Base-by-base conservation (phyloP, 2,113 vertebrate genomes). In the Heterochromis multidens region DNA sequence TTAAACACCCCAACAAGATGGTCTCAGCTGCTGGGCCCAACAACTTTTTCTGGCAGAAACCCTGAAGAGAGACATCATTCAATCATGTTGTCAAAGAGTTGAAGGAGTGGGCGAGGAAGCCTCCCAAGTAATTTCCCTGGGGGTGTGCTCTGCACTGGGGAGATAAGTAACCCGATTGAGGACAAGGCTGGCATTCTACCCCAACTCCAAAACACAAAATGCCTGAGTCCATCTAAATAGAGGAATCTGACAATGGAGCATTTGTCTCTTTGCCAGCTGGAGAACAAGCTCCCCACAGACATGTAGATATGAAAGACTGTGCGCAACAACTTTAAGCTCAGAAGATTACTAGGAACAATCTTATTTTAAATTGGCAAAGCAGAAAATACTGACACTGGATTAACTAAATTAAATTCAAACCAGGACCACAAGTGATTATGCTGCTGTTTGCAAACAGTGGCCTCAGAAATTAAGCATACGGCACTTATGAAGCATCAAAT, bases 111-210 rank as follows among this genome's bases (percentile, higher is more conserved):
- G 60, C 10, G 31, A 82, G 46, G 62, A 54, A 77, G 70, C 61
- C 80, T 33, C 83, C 76, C 27, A 77, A 85, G 84, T 89, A 23
- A 91, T 93, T 92, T 87, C 92, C 88, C 91, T 56, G 63, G 82
- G 90, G 93, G 80, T 49, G 56, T 80, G 57, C 61, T 88, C 88
- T 89, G 91, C 84, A 81, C 79, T 49, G 25, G 63, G 65, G 84
- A 92, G 91, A 94, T 89, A 92, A 93, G 89, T 89, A 93, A 93
- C 90, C 63, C 59, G 7, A 43, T 81, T 70, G 77, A 86, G 90
- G 88, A 95, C 94, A 94, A 95, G 92, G 91, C 85, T 90, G 85
- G 85, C 85, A 93, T 95, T 95, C 91, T 94, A 91, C 52, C 81
- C 70, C 0, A 27, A 87, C 82, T 88, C 83, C 84, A 89, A 87